phyloP scores from a whole-genome alignment of 2,113 vertebrate genomes.

The Cyanistes caeruleus region DNA sequence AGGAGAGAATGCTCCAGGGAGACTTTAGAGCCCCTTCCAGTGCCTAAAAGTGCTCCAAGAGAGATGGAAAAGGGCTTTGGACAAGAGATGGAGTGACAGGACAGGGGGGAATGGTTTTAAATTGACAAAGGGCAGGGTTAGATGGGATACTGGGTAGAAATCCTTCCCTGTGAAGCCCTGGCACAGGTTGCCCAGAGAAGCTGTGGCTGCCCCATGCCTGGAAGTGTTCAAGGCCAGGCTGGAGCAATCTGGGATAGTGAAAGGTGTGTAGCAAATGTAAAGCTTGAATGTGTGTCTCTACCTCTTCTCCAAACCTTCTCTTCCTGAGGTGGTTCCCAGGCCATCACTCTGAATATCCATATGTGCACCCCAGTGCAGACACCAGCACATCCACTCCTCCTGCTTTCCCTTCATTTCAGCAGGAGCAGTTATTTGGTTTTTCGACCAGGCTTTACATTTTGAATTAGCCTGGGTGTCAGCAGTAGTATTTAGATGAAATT shows the following conservation, averaged over 20 bases:
- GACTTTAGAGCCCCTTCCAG: background rate
- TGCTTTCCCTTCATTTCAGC: background rate
- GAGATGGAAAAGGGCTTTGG: too few species aligned
- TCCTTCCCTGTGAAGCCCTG: background rate
- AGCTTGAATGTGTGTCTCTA: too few species aligned
- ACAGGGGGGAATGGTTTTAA: background rate
- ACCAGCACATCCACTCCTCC: background rate
- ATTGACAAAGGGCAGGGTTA: background rate
- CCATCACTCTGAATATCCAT: background rate
- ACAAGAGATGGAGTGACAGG: background rate
- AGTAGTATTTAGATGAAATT: background rate
- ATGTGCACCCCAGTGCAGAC: fast-evolving
- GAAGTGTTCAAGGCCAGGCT: background rate
- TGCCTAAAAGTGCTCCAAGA: background rate
- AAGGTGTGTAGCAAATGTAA: background rate
- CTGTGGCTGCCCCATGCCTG: background rate
- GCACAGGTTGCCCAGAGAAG: background rate
- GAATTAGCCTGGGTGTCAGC: background rate
- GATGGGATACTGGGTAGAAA: background rate
- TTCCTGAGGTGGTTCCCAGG: fast-evolving
- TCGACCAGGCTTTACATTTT: background rate
- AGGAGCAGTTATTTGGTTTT: background rate
- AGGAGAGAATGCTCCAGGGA: background rate
- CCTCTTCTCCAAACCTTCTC: background rate
- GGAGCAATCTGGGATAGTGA: background rate